Percentiles rank a stretch among this genome's conserved stretches.
Evolutionary conservation across 2,797 vertebrate genomes (phyloP).

Genomic region (Lagorchestes hirsutus): DNA sequence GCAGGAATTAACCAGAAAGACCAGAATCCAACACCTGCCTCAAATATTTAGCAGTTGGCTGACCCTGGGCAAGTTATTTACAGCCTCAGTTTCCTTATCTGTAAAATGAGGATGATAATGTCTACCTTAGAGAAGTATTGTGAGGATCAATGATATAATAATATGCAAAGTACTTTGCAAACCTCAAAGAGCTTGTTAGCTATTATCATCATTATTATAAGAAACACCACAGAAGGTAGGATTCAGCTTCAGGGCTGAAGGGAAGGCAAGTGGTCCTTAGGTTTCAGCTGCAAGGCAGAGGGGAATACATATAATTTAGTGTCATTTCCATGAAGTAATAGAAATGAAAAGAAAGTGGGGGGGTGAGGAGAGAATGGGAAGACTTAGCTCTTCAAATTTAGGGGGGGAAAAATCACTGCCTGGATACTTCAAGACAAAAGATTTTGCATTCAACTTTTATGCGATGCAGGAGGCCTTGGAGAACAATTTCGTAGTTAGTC

Average conservation of each 20-base stretch:
- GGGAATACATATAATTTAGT: not conserved
- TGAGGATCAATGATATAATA: not conserved
- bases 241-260: not conserved
- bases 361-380: not conserved
- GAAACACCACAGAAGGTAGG: too few species aligned
- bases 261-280: not conserved
- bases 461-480: not conserved
- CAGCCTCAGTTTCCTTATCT: not conserved
- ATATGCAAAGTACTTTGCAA: not conserved
- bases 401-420: not conserved
- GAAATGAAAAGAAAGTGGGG: not conserved
- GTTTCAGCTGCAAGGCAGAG: not conserved
- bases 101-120: not conserved
- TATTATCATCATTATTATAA: not conserved
- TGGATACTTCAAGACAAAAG: not conserved
- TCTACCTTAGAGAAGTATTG: not conserved
- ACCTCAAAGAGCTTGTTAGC: not conserved
- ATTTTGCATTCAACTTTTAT: not conserved
- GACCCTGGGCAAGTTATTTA: not conserved
- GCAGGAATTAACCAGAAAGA: not conserved
- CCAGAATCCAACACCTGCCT: not conserved
- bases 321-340: not conserved
- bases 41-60: not conserved
- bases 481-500: not conserved
- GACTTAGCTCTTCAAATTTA: not conserved